Base-by-base conservation (phyloP, 2,888 invertebrate species). In the Pseudoips prasinana region DNA sequence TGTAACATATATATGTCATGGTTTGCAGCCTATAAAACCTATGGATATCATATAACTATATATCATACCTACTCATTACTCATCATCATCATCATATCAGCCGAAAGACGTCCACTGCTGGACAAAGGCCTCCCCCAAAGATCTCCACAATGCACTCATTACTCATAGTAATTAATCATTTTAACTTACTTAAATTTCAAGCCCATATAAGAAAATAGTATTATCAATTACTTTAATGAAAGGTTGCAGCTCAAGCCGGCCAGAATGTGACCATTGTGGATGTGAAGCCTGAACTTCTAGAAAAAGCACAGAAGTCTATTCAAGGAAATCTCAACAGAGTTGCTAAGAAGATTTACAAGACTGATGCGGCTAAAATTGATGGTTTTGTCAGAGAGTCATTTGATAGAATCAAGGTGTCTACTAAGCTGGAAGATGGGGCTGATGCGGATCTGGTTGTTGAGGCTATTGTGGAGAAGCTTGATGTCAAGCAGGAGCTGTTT, bases 181-280 rank as follows among this genome's bases (percentile, higher is more conserved):
- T n/a, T n/a, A n/a, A n/a, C n/a, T n/a, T n/a, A n/a, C n/a, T n/a
- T n/a, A n/a, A n/a, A n/a, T n/a, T n/a, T n/a, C n/a, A n/a, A n/a
- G n/a, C n/a, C n/a, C n/a, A n/a, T n/a, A n/a, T n/a, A n/a, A n/a
- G n/a, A n/a, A n/a, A n/a, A n/a, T n/a, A n/a, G n/a, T n/a, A n/a
- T n/a, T n/a, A n/a, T n/a, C n/a, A n/a, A n/a, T n/a, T n/a, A n/a
- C n/a, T n/a, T n/a, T n/a, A 14, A 14, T 14, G 91, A 91, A 42
- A 96, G 96, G 94, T 96, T 28, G 92, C 95, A 42, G 96, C 96
- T 9, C 93, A 95, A 80, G 92, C 94, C 19, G 96, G 96, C 8
- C 94, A 95, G 63, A 92, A 92, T 67, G 96, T 97, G 5, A 93
- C 92, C 1, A 80, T 97, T 11, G 94, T 96, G 1, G 97, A 97